phyloP scores from a whole-genome alignment of 2,888 invertebrate species.

The Meganola albula region DNA sequence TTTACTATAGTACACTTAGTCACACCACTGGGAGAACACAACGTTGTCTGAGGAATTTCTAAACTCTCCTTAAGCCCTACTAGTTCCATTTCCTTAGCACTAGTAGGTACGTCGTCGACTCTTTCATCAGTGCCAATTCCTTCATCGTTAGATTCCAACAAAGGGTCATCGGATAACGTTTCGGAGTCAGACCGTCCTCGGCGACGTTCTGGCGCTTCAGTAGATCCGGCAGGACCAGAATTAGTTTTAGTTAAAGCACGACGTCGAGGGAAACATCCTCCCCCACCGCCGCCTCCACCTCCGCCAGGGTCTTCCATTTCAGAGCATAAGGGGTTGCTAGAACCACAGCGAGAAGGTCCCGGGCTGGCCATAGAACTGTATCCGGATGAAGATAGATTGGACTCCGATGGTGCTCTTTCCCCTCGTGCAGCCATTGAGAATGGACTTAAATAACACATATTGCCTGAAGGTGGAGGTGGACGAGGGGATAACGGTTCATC shows the following conservation, averaged over 20 bases:
- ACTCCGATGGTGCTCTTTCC: slow-evolving; percentile 88
- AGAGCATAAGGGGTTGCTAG: slow-evolving; percentile 87
- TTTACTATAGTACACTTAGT: slow-evolving; percentile 75
- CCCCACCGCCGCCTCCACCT: slow-evolving; percentile 73
- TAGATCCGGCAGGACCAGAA: slow-evolving; percentile 65
- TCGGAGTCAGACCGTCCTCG: slow-evolving; percentile 85
- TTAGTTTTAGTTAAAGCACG: slow-evolving; percentile 80
- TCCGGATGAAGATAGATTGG: slow-evolving; percentile 89
- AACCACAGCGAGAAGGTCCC: slow-evolving; percentile 88
- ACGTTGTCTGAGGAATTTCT: slow-evolving; percentile 61
- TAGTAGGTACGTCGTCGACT: slow-evolving; percentile 83
- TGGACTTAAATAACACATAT: slow-evolving; percentile 87
- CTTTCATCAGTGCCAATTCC: slow-evolving; percentile 88
- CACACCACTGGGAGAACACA: slow-evolving; percentile 68
- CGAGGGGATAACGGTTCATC: slow-evolving; percentile 84
- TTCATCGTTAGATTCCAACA: slow-evolving; percentile 85
- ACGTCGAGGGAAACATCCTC: slow-evolving; percentile 75
- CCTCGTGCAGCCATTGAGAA: slow-evolving; percentile 85
- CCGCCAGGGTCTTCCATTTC: slow-evolving; percentile 86
- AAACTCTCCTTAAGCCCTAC: slow-evolving; percentile 62
- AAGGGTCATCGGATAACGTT: slow-evolving; percentile 83
- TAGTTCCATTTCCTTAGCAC: slow-evolving; percentile 80
- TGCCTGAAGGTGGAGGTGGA: slow-evolving; percentile 69
- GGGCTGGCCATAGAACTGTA: slow-evolving; percentile 92
- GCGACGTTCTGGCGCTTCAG: slow-evolving; percentile 69